Evolutionary conservation across 1,140 invertebrate species (phyloP).

Genomic region (Samia ricini): DNA sequence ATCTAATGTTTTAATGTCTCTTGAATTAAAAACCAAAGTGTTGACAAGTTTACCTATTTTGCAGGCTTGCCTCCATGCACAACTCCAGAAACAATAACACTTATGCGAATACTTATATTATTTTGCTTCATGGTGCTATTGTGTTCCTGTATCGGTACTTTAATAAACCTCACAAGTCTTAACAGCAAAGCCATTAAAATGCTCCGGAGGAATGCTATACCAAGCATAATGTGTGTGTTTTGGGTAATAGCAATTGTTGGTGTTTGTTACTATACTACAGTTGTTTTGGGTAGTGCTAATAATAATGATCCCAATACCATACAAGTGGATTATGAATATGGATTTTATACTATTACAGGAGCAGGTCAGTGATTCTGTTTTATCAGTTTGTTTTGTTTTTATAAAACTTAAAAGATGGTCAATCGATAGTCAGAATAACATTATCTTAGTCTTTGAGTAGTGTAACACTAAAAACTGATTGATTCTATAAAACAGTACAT

Average conservation of each 20-base stretch:
- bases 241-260: constrained; percentile 78
- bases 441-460: too few relatives aligned
- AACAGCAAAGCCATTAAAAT: constrained; percentile 73
- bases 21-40: too few relatives aligned
- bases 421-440: too few relatives aligned
- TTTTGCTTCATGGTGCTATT: constrained; percentile 77
- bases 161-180: constrained; percentile 75
- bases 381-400: neutral
- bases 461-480: too few relatives aligned
- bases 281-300: constrained; percentile 69
- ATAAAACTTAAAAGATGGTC: too few relatives aligned
- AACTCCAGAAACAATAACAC: constrained; percentile 71
- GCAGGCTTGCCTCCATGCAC: constrained; percentile 72
- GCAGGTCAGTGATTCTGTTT: constrained; percentile 63
- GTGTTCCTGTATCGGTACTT: constrained; percentile 74
- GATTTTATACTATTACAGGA: constrained; percentile 77
- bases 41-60: constrained; percentile 25
- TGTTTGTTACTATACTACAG: constrained; percentile 77
- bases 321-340: constrained; percentile 78
- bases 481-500: too few relatives aligned
- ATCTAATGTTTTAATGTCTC: too few relatives aligned
- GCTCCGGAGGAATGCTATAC: constrained; percentile 74
- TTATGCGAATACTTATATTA: constrained; percentile 77
- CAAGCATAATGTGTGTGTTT: constrained; percentile 77
- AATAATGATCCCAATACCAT: constrained; percentile 60